Evolutionary conservation across 2,797 vertebrate genomes (phyloP).

Genomic region (Gouania willdenowi): DNA sequence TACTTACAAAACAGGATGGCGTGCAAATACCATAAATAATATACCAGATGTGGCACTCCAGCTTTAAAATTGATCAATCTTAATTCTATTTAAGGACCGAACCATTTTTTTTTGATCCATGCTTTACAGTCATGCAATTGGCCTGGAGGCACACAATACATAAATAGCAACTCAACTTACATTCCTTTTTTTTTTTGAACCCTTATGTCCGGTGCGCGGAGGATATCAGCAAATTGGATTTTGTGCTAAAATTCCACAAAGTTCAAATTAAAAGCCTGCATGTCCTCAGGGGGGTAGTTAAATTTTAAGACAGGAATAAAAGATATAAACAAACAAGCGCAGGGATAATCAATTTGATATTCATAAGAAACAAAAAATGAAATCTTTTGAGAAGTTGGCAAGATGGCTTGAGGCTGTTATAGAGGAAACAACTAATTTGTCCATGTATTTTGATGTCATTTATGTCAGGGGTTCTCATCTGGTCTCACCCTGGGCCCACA

Average conservation of each 20-base stretch:
- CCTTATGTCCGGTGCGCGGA: conserved; percentile 1
- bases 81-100: background rate
- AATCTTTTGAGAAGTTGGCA: background rate
- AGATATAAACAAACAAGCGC: conserved; percentile 7
- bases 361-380: conserved; percentile 1
- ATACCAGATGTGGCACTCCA: background rate
- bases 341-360: conserved; percentile 20
- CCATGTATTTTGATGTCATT: too few species aligned
- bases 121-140: background rate
- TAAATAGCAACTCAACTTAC: conserved; percentile 1
- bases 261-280: conserved; percentile 4
- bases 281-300: conserved; percentile 17
- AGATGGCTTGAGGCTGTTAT: too few species aligned
- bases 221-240: conserved; percentile 13
- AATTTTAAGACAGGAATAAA: conserved; percentile 13
- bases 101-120: conserved; percentile 1
- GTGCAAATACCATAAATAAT: conserved; percentile 7
- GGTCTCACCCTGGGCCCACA: too few species aligned
- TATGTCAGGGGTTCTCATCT: too few species aligned
- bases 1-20: conserved; percentile 19
- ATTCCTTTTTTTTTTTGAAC: too few species aligned
- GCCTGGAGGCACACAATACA: background rate
- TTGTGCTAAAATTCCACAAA: conserved; percentile 10
- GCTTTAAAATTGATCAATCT: background rate
- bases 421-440: too few species aligned